Evolutionary conservation across 2,113 vertebrate species (phyloP).

Genomic region (Sorex araneus): DNA sequence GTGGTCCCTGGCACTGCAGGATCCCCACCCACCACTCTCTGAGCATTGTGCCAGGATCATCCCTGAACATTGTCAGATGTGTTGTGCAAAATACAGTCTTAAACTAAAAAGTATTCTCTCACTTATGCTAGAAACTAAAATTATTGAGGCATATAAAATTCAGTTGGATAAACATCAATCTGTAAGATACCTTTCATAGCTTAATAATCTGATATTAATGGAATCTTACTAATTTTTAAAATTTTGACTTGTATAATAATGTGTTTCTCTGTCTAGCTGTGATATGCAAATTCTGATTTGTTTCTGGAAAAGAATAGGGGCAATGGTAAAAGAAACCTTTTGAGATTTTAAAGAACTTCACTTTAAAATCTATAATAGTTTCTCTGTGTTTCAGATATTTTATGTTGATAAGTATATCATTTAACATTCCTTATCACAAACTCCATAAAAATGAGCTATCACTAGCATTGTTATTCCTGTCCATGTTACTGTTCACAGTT

Average conservation of each 20-base stretch:
- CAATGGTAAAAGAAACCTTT: neutral
- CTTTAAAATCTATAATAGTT: too few species aligned
- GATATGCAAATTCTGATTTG: slow-evolving; percentile 43
- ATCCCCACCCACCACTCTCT: too few species aligned
- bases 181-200: neutral
- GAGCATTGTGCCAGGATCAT: too few species aligned
- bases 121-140: slow-evolving; percentile 52
- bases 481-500: neutral
- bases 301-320: neutral
- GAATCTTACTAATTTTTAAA: slow-evolving; percentile 30
- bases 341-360: neutral
- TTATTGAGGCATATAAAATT: slow-evolving; percentile 15
- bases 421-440: neutral
- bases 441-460: slow-evolving; percentile 4
- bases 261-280: neutral
- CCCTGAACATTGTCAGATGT: too few species aligned
- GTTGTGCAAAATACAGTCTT: too few species aligned
- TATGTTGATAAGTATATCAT: neutral
- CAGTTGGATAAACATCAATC: neutral
- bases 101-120: neutral
- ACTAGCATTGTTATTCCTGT: neutral
- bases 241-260: neutral
- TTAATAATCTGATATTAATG: slow-evolving; percentile 4
- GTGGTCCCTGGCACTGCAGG: too few species aligned
- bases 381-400: neutral